phyloP scores from a whole-genome alignment of 2,797 vertebrate species.

The Erethizon dorsatum region DNA sequence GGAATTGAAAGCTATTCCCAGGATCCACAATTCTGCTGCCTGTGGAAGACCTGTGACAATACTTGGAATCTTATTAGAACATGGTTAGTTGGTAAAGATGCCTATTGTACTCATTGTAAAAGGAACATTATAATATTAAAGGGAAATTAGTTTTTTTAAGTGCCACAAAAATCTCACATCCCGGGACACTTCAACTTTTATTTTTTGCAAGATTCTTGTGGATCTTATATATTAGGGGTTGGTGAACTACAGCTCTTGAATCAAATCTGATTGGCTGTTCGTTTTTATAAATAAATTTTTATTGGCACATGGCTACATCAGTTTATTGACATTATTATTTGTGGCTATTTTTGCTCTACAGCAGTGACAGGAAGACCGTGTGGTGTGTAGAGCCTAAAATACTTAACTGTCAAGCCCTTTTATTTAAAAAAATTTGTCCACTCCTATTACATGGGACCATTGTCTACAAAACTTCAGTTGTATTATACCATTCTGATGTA shows the following conservation, averaged over 20 bases:
- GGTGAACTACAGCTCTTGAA: background rate
- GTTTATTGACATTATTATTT: background rate
- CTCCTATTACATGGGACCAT: background rate
- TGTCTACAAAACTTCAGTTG: background rate
- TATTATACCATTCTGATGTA: background rate
- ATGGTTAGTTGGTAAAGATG: background rate
- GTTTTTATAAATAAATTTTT: constrained; percentile 80
- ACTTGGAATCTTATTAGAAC: constrained; percentile 12
- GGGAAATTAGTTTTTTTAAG: constrained; percentile 3
- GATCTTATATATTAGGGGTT: background rate
- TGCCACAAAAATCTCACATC: background rate
- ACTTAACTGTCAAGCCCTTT: background rate
- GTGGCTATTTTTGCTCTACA: background rate
- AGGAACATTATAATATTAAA: background rate
- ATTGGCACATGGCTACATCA: constrained; percentile 31
- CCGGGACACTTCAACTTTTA: background rate
- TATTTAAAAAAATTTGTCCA: background rate
- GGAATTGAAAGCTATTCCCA: constrained; percentile 64
- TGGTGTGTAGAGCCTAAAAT: background rate
- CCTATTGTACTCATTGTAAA: background rate
- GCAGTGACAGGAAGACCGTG: background rate
- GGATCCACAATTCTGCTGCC: background rate
- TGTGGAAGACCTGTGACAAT: constrained; percentile 20
- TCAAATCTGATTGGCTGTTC: background rate
- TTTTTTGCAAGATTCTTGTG: background rate